Conservation (phyloP, 2,888 invertebrate genomes). For the Eretmocerus hayati region DNA sequence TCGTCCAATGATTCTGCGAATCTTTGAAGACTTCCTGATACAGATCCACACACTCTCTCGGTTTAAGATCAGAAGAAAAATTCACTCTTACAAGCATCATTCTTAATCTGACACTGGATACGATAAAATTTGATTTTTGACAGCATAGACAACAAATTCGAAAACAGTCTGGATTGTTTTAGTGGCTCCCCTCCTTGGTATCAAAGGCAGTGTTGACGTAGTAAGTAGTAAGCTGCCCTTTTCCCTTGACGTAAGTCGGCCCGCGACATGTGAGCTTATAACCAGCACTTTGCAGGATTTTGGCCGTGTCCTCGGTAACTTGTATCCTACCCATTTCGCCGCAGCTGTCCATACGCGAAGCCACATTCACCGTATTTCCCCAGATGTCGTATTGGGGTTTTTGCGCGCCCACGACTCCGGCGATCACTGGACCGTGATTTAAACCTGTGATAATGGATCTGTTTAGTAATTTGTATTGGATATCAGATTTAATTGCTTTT, state of each 20-base stretch:
- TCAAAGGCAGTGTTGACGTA: slow-evolving; percentile 82
- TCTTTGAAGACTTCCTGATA: no score
- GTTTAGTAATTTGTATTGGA: slow-evolving; percentile 1
- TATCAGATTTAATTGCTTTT: not conserved
- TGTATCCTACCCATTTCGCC: slow-evolving; percentile 83
- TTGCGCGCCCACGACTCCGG: slow-evolving; percentile 94
- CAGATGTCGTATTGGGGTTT: slow-evolving; percentile 98
- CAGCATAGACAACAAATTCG: no score
- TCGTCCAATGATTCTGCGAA: no score
- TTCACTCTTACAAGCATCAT: no score
- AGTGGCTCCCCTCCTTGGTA: no score
- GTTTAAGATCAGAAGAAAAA: no score
- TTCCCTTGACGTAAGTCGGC: slow-evolving; percentile 90
- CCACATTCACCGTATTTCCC: slow-evolving; percentile 98
- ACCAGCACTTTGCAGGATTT: slow-evolving; percentile 76
- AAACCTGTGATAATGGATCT: slow-evolving; percentile 67
- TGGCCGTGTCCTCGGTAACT: slow-evolving; percentile 76
- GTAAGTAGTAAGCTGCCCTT: slow-evolving; percentile 83
- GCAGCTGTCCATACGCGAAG: slow-evolving; percentile 94
- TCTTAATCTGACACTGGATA: no score
- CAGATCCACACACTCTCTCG: no score
- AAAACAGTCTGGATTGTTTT: no score
- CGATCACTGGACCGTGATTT: slow-evolving; percentile 87
- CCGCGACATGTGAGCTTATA: slow-evolving; percentile 88
- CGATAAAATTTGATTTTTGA: no score